Evolutionary conservation across 1,140 invertebrate genomes (phyloP).

Genomic region (Andrena cerasifolii): DNA sequence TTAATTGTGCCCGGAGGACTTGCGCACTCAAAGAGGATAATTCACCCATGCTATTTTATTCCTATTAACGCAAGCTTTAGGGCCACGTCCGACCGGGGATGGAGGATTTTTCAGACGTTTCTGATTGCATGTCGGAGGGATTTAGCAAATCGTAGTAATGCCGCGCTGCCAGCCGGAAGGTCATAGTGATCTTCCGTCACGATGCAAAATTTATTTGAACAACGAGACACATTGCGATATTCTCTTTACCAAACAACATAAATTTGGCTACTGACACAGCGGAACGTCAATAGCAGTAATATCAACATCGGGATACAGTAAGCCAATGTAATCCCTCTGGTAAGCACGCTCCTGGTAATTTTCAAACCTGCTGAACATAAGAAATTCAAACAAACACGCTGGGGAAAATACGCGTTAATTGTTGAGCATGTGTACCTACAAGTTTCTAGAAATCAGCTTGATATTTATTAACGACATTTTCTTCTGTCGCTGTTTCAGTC

Average conservation of each 20-base stretch:
- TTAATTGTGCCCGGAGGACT: slow-evolving; percentile 73
- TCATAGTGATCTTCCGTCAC: not conserved
- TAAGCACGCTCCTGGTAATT: not conserved
- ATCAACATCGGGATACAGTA: not conserved
- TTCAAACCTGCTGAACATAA: not conserved
- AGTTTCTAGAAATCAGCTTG: no score
- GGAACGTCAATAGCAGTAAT: not conserved
- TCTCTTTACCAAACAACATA: not conserved
- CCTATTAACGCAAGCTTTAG: slow-evolving; percentile 44
- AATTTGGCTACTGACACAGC: slow-evolving; percentile 11
- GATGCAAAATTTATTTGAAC: slow-evolving; percentile 4
- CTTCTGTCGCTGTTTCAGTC: no score
- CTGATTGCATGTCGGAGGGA: slow-evolving; percentile 20
- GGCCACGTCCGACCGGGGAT: not conserved
- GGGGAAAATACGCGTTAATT: no score
- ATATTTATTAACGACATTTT: no score
- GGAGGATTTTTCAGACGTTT: slow-evolving; percentile 6
- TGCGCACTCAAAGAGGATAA: slow-evolving; percentile 66
- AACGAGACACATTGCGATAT: not conserved
- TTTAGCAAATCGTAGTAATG: slow-evolving; percentile 21
- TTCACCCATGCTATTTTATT: slow-evolving; percentile 60
- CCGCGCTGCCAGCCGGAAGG: not conserved
- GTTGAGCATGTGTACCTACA: no score
- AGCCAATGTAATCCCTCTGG: not conserved
- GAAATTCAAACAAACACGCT: not conserved